Conservation (phyloP, 2,113 vertebrate genomes). For the Phrynosoma platyrhinos region DNA sequence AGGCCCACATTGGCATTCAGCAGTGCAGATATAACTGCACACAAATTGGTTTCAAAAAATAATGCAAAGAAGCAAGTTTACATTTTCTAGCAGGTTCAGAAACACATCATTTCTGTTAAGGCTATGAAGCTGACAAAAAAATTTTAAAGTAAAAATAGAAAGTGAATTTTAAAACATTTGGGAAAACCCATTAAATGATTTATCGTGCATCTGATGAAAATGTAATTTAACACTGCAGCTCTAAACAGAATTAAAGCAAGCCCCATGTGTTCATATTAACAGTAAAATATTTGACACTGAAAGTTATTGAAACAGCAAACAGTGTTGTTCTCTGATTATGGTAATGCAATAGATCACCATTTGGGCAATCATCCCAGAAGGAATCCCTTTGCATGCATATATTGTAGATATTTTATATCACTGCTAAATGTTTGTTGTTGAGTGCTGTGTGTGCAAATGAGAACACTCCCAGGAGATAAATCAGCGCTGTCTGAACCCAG, state of each 20-base stretch:
- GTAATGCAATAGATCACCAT: conserved; percentile 15
- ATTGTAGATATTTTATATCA: rapidly evolving
- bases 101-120: conserved; percentile 33
- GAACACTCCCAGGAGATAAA: not conserved
- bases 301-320: conserved; percentile 33
- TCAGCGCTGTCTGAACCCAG: not conserved
- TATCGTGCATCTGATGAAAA: conserved; percentile 67
- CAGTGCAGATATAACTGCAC: not conserved
- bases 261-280: conserved; percentile 59
- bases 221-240: conserved; percentile 65
- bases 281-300: conserved; percentile 59
- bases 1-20: rapidly evolving
- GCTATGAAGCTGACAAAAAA: not conserved
- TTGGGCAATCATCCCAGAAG: not conserved
- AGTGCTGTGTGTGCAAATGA: rapidly evolving
- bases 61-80: not conserved
- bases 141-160: conserved; percentile 45
- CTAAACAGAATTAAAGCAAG: conserved; percentile 48
- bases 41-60: not conserved
- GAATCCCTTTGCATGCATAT: not conserved
- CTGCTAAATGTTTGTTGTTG: not conserved
- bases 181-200: conserved; percentile 64
- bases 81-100: rapidly evolving
- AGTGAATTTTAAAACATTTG: conserved; percentile 62
- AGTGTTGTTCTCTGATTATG: conserved; percentile 2